These are phyloP conservation scores for Xenus cinereus DNA, from an alignment of 2,113 vertebrate genomes.

Conservation along the genomic window DNA sequence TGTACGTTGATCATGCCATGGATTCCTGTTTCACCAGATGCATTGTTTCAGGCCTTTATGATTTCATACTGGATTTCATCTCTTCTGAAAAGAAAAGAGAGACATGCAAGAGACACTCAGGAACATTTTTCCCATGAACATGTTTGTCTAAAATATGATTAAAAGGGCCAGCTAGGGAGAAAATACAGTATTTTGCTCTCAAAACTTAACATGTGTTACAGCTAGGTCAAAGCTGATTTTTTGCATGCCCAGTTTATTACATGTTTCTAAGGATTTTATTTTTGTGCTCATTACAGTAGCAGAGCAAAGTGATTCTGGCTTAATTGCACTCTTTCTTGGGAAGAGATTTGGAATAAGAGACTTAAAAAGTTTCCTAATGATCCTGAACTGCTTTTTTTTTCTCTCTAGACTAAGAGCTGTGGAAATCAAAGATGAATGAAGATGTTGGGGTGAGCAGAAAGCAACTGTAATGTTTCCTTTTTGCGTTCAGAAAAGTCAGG, in stretches of 20 bases:
- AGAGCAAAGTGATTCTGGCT: not conserved
- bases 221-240: constrained; percentile 16
- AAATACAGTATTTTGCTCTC: not conserved
- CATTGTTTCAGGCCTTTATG: constrained; percentile 43
- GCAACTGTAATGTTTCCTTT: not conserved
- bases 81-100: constrained; percentile 38
- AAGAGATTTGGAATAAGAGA: not conserved
- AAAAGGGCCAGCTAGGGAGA: not conserved
- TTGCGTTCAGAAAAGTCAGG: not conserved
- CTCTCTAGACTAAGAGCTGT: not conserved
- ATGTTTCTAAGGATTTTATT: not conserved
- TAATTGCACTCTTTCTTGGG: not conserved
- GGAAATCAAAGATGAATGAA: not conserved
- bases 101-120: constrained; percentile 1
- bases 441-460: not conserved
- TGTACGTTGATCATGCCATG: constrained; percentile 1
- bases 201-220: not conserved
- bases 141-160: constrained; percentile 49
- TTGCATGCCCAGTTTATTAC: not conserved
- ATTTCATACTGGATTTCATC: constrained; percentile 64
- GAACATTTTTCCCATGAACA: constrained; percentile 55
- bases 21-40: constrained; percentile 44
- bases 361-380: not conserved
- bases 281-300: not conserved
- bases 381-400: not conserved